Evolutionary conservation across 1,140 invertebrate species (phyloP), one percentile per base, ranked within the genome.

Genomic region (Drosophila navojoa): DNA sequence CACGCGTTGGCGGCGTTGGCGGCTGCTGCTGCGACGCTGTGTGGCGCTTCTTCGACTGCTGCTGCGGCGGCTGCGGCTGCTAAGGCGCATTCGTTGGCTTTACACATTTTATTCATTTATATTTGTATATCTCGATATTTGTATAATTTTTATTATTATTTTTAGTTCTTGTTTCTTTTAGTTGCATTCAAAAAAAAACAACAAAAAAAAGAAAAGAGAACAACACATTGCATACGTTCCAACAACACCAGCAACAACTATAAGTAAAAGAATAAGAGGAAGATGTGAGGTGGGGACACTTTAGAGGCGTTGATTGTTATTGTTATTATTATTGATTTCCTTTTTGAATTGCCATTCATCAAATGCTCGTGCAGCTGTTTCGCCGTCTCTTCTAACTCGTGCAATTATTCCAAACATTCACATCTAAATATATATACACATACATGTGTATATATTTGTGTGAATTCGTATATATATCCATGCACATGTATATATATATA

Each of bases 321-420:
- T 77, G 42, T 77, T 77, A 61, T 77, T 77, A 64, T 72, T 77
- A 77, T 77, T 70, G 75, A 77, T 76, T 76, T 76, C 38, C 57
- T 69, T 74, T 69, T 47, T 16, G 22, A 25, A 68, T 54, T 70
- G 11, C 45, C 71, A 55, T 64, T 71, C 62, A 52, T 66, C 69
- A 67, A 68, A 40, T 61, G 63, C 63, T 25, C 50, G n/a, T 59
- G 47, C 10, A 29, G 40, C 40, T 45, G 55, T 5, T 47, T 70
- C 15, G 29, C 13, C 22, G 44, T 60, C 32, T 22, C 27, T 54
- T 35, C 32, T 71, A 53, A 62, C 76, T 81, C 53, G 44, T 69
- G 57, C 77, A 78, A 58, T 77, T 78, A 68, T 54, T 77, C 61
- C 13, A 64, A 55, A 82, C 68, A 62, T 55, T 55, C 44, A 69